These are phyloP conservation scores for Netelia virgata DNA, from an alignment of 2,888 invertebrate genomes.

Conservation along the genomic window DNA sequence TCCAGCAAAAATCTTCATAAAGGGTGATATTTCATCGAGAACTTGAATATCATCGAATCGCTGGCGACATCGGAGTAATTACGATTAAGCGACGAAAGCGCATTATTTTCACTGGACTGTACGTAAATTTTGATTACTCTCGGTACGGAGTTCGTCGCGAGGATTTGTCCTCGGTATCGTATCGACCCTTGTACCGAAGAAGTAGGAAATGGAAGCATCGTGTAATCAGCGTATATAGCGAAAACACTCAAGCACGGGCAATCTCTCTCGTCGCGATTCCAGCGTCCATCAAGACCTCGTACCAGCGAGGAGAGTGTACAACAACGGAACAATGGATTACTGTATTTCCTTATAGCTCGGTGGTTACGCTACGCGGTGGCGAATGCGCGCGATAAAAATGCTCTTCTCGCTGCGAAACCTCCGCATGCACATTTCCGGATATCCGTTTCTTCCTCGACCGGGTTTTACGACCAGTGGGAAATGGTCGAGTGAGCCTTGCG, in stretches of 20 bases:
- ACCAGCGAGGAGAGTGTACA: not conserved
- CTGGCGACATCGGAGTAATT: too few species aligned
- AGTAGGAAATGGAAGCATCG: not conserved
- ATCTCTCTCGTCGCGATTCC: slow-evolving; percentile 7
- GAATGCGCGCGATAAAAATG: slow-evolving; percentile 33
- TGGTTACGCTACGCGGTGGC: slow-evolving; percentile 21
- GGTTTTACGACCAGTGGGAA: slow-evolving; percentile 30
- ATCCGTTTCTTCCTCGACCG: slow-evolving; percentile 14
- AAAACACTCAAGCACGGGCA: slow-evolving; percentile 6
- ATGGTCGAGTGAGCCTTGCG: slow-evolving; percentile 29
- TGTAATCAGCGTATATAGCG: not conserved
- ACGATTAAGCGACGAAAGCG: not conserved
- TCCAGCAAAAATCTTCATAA: slow-evolving; percentile 22
- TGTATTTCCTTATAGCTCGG: slow-evolving; percentile 16
- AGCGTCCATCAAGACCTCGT: not conserved
- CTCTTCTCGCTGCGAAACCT: not conserved
- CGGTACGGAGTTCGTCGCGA: too few species aligned
- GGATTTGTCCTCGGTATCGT: too few species aligned
- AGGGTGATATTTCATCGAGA: too few species aligned
- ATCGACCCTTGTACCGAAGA: too few species aligned
- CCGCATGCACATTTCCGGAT: slow-evolving; percentile 11
- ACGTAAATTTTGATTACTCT: not conserved
- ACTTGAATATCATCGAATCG: too few species aligned
- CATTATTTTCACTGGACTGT: not conserved
- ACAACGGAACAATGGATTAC: slow-evolving; percentile 23